Evolutionary conservation across 2,888 invertebrate genomes (phyloP).

Genomic region (Aphidoletes aphidimyza): DNA sequence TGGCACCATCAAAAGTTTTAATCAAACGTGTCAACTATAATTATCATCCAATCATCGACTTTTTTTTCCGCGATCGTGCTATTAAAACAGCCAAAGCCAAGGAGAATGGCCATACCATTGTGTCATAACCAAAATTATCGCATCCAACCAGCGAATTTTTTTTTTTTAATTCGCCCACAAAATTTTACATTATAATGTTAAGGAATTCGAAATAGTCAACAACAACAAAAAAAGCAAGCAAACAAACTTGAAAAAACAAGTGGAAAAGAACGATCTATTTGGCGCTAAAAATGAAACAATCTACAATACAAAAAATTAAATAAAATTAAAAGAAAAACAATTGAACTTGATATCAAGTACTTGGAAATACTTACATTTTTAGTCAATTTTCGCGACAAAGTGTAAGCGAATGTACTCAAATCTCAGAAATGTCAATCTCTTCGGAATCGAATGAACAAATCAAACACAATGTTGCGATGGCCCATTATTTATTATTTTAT

Average conservation of each 20-base stretch:
- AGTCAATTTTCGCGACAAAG: too few species aligned
- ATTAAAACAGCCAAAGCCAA: conserved; percentile 17
- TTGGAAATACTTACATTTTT: not conserved
- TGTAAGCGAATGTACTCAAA: too few species aligned
- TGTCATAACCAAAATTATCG: not conserved
- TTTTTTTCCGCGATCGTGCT: conserved; percentile 70
- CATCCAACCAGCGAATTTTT: not conserved
- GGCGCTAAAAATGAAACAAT: too few species aligned
- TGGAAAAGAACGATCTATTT: not conserved
- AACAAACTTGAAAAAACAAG: not conserved
- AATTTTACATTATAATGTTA: too few species aligned
- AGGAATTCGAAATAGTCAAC: not conserved
- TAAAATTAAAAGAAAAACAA: too few species aligned
- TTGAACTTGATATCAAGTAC: too few species aligned
- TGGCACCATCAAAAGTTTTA: conserved; percentile 57
- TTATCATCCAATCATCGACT: conserved; percentile 86
- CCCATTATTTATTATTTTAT: conserved; percentile 11
- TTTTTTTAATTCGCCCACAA: not conserved
- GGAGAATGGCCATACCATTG: conserved; percentile 44
- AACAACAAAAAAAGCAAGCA: too few species aligned
- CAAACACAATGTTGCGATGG: not conserved
- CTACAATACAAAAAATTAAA: too few species aligned
- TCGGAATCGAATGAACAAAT: not conserved
- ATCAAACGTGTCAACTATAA: conserved; percentile 78
- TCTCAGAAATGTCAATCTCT: too few species aligned